These are phyloP conservation scores for Paradoxurus hermaphroditus DNA, from an alignment of 2,113 vertebrate genomes.

Conservation along the genomic window DNA sequence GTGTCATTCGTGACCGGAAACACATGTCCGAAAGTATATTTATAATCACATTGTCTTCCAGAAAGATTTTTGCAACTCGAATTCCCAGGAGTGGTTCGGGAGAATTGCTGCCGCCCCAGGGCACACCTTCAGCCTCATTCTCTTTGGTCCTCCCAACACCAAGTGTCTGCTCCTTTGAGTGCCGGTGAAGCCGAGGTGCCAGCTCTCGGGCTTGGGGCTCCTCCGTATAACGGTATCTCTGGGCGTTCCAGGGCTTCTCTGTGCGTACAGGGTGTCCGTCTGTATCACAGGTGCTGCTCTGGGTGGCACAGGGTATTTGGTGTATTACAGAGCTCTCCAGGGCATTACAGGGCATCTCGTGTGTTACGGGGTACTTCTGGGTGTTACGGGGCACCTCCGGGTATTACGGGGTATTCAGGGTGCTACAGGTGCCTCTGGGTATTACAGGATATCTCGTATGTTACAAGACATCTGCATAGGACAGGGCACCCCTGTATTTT, in stretches of 20 bases:
- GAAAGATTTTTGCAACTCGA: background rate
- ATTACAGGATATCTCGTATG: background rate
- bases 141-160: fast-evolving
- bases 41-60: background rate
- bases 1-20: background rate
- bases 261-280: too few relatives aligned
- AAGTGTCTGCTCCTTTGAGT: background rate
- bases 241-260: background rate
- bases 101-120: background rate
- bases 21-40: background rate
- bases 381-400: background rate
- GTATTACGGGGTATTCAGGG: fast-evolving
- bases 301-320: background rate
- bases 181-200: background rate
- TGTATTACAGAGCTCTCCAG: background rate
- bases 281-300: too few relatives aligned
- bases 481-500: background rate
- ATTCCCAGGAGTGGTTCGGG: fast-evolving
- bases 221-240: background rate
- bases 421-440: background rate
- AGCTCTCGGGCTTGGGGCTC: fast-evolving
- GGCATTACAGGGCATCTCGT: fast-evolving
- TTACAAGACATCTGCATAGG: background rate
- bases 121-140: fast-evolving
- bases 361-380: background rate